Conservation (phyloP, 2,113 vertebrate species). For the Calyptommatus sinebrachiatus region DNA sequence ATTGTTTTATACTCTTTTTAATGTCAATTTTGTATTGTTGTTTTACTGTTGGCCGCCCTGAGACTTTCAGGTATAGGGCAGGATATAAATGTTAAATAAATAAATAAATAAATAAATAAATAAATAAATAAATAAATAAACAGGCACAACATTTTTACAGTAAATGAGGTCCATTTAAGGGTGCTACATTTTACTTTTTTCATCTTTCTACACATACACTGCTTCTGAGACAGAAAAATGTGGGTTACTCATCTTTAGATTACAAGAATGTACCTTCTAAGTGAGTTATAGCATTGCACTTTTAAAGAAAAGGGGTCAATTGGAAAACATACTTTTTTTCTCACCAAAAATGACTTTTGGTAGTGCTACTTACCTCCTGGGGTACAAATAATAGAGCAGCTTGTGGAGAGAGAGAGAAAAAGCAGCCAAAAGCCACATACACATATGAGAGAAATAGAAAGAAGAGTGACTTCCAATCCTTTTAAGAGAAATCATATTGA, state of each 20-base stretch:
- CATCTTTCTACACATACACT: not conserved
- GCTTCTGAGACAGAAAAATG: fast-evolving
- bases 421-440: not conserved
- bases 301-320: constrained; percentile 11
- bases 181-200: not conserved
- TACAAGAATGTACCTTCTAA: constrained; percentile 4
- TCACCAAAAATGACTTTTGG: constrained; percentile 4
- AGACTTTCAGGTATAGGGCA: too few relatives aligned
- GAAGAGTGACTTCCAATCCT: not conserved
- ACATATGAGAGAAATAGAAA: constrained; percentile 23
- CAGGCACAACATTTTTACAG: not conserved
- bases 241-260: not conserved
- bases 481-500: not conserved
- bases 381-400: constrained; percentile 19
- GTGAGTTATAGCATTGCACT: not conserved
- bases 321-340: not conserved
- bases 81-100: too few relatives aligned
- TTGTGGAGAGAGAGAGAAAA: constrained; percentile 25
- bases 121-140: not conserved
- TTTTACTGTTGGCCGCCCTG: too few relatives aligned
- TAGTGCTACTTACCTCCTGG: constrained; percentile 22
- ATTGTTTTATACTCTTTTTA: too few relatives aligned
- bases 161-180: not conserved
- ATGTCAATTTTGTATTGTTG: too few relatives aligned
- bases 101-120: not conserved